Base-by-base conservation (phyloP, 92 coral and sea anemone genomes). In the Nematostella vectensis region DNA sequence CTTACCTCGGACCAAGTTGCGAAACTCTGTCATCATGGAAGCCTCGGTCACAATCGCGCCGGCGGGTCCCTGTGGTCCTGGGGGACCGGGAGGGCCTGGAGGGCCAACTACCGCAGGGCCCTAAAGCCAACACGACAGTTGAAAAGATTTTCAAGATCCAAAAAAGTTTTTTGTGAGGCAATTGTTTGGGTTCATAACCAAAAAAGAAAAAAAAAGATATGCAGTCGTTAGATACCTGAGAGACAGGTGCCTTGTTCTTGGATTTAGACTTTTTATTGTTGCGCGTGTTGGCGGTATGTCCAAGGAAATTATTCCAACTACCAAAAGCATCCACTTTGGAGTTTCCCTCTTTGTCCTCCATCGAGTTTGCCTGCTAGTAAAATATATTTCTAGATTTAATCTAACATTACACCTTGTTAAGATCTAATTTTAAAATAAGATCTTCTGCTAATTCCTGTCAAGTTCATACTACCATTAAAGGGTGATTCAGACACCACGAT, bases 1-100 rank as follows among this genome's bases (percentile, higher is more conserved):
- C 51, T 45, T 31, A 85, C 98, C 98, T 55, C 94, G 77, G 25
- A 91, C 89, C 48, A 91, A 74, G 67, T 69, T 80, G 27, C 98
- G 86, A 33, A 91, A 91, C 72, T 91, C 89, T 47, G 79, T 77
- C 98, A 91, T 75, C 93, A 91, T 77, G 18, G 62, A 65, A 2
- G 98, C 95, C 71, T 91, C 98, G 22, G 98, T 91, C 67, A 91
- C 69, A 63, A 81, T 71, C 40, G 98, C 98, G 33, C 98, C 98
- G 9, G 98, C 88, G 2, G 98, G 88, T 13, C 98, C 98, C 17
- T 58, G 82, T 2, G 98, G 98, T 18, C 98, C 98, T 9, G 98
- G 89, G 31, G 98, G 98, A 11, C 98, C 98, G 0, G 93, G 96
- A 40, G 98, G 96, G 20, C 98, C 98, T 33, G 91, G 89, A 50